Evolutionary conservation across 92 coral and sea anemone species (phyloP), one percentile per base, ranked within the genome.

Genomic region (Anthopleura xanthogrammica): DNA sequence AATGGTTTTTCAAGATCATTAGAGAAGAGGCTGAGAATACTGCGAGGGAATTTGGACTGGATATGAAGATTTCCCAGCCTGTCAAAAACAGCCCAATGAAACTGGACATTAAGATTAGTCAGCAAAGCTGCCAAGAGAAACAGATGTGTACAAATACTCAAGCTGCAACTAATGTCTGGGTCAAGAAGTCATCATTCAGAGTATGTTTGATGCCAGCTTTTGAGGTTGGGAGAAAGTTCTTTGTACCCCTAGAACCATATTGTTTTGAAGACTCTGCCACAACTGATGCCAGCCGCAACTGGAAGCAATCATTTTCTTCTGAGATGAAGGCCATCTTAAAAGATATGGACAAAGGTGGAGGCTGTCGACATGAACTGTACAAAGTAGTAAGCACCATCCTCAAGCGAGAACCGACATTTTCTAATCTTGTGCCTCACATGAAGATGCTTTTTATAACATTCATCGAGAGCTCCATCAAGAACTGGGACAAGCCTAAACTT

Each of bases 351-450:
- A 82, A 55, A 56, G 94, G 88, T 76, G 54, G 79, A 7, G 94
- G 94, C 2, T 90, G 94, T 72, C 91, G 91, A 14, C 94, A 88
- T 58, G 87, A 88, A 50, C 83, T 90, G 23, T 82, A 84, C 56
- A 88, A 79, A 72, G 85, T 90, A 62, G 87, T 85, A 20, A 82
- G 73, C 60, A 87, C 87, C 22, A 74, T 90, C 74, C 87, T 88
- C 57, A 82, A 85, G 60, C 80, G 76, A 39, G 94, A 90, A 85
- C 80, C 94, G 66, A 90, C 94, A 64, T 90, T 90, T 79, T 83
- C 91, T 19, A 41, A 10, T 36, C 85, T 90, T 6, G 64, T 87
- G 12, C 72, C 89, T 41, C 85, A 88, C 41, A 80, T 90, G 17
- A 90, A 88, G 77, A 90, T 75, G 77, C 77, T 84, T 12, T 86